Evolutionary conservation across 92 coral and sea anemone species (phyloP), one percentile per base, ranked within the genome.

Genomic region (Plumapathes pennacea): DNA sequence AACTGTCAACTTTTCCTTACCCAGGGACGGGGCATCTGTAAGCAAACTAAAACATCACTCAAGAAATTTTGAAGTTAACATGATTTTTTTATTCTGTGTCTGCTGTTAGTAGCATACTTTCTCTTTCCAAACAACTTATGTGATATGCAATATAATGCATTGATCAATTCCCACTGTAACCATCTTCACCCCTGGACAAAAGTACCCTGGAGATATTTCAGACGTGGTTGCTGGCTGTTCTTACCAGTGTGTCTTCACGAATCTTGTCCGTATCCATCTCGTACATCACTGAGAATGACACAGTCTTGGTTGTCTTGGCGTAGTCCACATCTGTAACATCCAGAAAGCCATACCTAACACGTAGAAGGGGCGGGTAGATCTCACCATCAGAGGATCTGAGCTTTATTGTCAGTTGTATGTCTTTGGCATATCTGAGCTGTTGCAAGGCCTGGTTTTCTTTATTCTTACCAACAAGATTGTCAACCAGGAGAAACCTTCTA

Each of bases 301-400:
- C 89, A 7, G 51, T 51, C 23, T 82, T 84, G 37, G 54, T 59
- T 2, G 89, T 55, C 23, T 77, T 73, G 23, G 63, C 69, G 7
- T 57, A 60, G 10, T 65, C 87, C 25, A 72, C 72, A 33, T 91
- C 85, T 17, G 71, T 70, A 14, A 91, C 72, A 50, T 80, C 90
- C 44, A 76, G 48, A 37, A 92, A 68, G 21, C 60, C 77, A 37
- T 91, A 91, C 39, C 68, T 83, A 17, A 91, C 46, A 41, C 72
- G 76, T 9, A 91, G 25, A 54, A 71, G 55, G 0, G 97, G 97
- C 2, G 97, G 97, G 27, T 74, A 88, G 32, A 91, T 91, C 50
- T 91, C 84, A 5, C 97, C 97, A 36, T 91, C 59, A n/a, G 80
- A 74, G 40, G 95, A 78, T n/a, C 97, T 77, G 28, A 91, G 21